These are phyloP conservation scores for Dolomedes plantarius DNA, from an alignment of 2,888 invertebrate species.

Conservation along the genomic window DNA sequence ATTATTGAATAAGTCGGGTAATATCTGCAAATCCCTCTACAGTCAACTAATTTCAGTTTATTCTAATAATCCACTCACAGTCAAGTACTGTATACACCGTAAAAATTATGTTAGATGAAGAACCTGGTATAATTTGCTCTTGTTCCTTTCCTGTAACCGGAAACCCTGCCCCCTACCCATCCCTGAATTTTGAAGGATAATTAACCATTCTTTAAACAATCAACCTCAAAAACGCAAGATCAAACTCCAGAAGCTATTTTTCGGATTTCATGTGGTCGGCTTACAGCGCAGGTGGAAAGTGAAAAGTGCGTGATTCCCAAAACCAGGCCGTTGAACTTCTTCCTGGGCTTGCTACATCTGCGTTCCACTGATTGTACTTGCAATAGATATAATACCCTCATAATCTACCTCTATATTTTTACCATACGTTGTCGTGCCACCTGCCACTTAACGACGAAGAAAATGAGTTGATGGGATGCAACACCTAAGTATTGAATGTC, in stretches of 20 bases:
- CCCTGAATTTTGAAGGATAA: too few relatives aligned
- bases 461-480: slow-evolving; percentile 44
- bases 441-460: slow-evolving; percentile 51
- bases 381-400: slow-evolving; percentile 64
- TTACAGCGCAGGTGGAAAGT: slow-evolving; percentile 61
- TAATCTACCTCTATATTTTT: slow-evolving; percentile 62
- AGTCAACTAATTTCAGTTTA: too few relatives aligned
- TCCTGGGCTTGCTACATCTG: slow-evolving; percentile 50
- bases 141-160: too few relatives aligned
- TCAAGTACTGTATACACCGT: too few relatives aligned
- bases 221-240: too few relatives aligned
- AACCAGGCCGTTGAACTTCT: slow-evolving; percentile 63
- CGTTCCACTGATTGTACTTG: slow-evolving; percentile 48
- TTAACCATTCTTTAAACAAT: too few relatives aligned
- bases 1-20: too few relatives aligned
- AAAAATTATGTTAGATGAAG: too few relatives aligned
- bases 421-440: slow-evolving; percentile 58
- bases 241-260: not conserved
- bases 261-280: slow-evolving; percentile 26
- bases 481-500: slow-evolving; percentile 19
- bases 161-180: too few relatives aligned
- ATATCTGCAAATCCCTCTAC: too few relatives aligned
- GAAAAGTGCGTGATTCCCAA: slow-evolving; percentile 61
- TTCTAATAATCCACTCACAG: too few relatives aligned
- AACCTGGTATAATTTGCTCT: too few relatives aligned